A percentile compares a stretch with the other conserved stretches of the same genome.
These are phyloP conservation scores for Zaprionus taronus DNA, from an alignment of 1,140 invertebrate genomes.

Conservation along the genomic window DNA sequence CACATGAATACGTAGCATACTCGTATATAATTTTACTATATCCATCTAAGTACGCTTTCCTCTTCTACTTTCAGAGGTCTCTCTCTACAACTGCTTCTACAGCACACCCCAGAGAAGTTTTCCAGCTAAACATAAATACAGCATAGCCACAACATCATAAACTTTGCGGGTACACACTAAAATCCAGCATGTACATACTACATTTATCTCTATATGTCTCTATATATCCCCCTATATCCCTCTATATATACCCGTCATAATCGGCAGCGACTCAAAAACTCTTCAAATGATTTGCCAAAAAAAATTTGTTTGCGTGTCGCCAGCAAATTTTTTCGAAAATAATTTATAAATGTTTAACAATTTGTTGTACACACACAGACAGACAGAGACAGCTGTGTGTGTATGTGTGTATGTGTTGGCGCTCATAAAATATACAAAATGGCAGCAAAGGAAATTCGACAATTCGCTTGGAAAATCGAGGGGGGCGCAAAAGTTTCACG, in stretches of 20 bases:
- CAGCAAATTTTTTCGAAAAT: slow-evolving; percentile 72
- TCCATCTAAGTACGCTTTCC: not conserved
- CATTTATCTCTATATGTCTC: slow-evolving; percentile 10
- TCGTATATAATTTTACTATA: not conserved
- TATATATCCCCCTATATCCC: slow-evolving; percentile 17
- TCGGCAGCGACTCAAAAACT: slow-evolving; percentile 39
- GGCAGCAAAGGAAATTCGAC: slow-evolving; percentile 56
- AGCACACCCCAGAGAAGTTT: not conserved
- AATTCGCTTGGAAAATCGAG: slow-evolving; percentile 30
- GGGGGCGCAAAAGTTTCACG: slow-evolving; percentile 49
- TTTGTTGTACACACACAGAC: slow-evolving; percentile 49
- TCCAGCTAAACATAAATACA: slow-evolving; percentile 18
- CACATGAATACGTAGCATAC: too few species aligned
- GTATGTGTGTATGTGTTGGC: not conserved
- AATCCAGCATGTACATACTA: slow-evolving; percentile 38
- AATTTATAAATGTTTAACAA: slow-evolving; percentile 80
- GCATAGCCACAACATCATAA: slow-evolving; percentile 21
- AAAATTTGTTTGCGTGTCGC: slow-evolving; percentile 52
- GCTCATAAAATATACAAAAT: slow-evolving; percentile 62
- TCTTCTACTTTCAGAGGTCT: not conserved
- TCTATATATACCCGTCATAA: not conserved
- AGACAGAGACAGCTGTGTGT: slow-evolving; percentile 17
- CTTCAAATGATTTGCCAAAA: slow-evolving; percentile 67
- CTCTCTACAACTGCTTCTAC: not conserved
- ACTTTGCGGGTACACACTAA: slow-evolving; percentile 9